phyloP scores from a whole-genome alignment of 2,113 vertebrate genomes.

The Psittacula cyanocephala region DNA sequence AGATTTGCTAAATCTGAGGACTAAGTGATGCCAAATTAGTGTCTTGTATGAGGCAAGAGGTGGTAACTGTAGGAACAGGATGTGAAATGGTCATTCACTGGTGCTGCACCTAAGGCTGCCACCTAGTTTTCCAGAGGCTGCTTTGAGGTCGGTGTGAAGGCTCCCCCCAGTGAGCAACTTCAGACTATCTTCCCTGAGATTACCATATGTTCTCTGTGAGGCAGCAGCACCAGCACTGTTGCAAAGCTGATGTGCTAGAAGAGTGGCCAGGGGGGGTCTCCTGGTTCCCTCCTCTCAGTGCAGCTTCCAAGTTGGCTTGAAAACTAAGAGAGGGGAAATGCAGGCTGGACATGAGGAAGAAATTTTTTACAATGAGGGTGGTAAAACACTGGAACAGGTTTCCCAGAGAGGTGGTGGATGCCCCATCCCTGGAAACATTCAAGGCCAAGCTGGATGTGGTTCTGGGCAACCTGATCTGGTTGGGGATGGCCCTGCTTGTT shows the following conservation, averaged over 20 bases:
- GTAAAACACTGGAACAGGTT: not conserved
- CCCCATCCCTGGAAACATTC: not conserved
- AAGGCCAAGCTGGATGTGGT: not conserved
- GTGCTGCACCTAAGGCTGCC: not conserved
- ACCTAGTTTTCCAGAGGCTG: not conserved
- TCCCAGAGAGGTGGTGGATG: not conserved
- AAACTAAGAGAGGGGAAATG: not conserved
- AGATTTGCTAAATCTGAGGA: not conserved
- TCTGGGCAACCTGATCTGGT: not conserved
- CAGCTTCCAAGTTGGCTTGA: not conserved
- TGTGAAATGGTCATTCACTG: rapidly evolving
- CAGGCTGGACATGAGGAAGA: not conserved
- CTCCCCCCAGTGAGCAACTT: not conserved
- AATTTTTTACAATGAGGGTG: not conserved
- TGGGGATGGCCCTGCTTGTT: not conserved
- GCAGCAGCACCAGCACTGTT: rapidly evolving
- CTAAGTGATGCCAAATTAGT: rapidly evolving
- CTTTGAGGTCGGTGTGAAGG: not conserved
- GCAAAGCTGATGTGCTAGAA: not conserved
- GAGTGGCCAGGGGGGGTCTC: rapidly evolving
- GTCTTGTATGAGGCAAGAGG: rapidly evolving
- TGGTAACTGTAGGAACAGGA: not conserved
- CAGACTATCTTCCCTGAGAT: not conserved
- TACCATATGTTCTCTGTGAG: rapidly evolving
- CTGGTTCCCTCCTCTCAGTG: not conserved